These are phyloP conservation scores for Dicerorhinus sumatrensis DNA, from an alignment of 2,113 vertebrate genomes.

Conservation along the genomic window DNA sequence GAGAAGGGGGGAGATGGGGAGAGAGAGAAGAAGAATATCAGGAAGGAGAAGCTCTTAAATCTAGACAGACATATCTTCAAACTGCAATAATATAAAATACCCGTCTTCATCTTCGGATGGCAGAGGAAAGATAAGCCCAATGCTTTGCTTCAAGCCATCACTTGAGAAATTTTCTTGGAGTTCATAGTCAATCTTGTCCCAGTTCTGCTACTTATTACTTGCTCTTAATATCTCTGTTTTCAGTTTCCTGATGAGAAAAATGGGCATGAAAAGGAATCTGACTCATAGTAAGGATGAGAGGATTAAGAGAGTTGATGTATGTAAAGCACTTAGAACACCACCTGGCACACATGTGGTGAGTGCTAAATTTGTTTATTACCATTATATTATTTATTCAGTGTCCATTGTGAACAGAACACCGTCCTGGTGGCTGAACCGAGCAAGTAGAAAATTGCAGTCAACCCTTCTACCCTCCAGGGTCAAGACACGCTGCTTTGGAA, in stretches of 20 bases:
- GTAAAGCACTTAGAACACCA: background rate
- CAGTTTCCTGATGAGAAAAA: slow-evolving; percentile 9
- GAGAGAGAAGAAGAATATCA: no score
- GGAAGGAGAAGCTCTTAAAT: background rate
- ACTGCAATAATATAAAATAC: background rate
- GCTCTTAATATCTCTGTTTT: background rate
- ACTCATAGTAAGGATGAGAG: background rate
- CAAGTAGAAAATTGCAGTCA: slow-evolving; percentile 63
- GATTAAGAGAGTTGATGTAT: background rate
- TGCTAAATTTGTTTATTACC: background rate
- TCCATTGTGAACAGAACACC: slow-evolving; percentile 17
- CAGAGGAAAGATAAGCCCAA: background rate
- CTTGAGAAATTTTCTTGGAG: background rate
- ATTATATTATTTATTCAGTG: background rate
- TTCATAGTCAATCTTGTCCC: background rate
- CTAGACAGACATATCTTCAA: background rate
- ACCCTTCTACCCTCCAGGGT: background rate
- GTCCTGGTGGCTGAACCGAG: slow-evolving; percentile 8
- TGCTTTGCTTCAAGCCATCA: background rate
- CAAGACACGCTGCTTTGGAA: slow-evolving; percentile 63
- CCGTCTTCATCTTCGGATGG: background rate
- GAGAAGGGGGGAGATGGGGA: background rate
- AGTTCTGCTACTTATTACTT: background rate
- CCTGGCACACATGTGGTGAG: background rate
- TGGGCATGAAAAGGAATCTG: background rate